Percentiles rank a stretch among this genome's conserved stretches.
phyloP scores from a whole-genome alignment of 2,888 invertebrate species.

The Melipona bicolor region DNA sequence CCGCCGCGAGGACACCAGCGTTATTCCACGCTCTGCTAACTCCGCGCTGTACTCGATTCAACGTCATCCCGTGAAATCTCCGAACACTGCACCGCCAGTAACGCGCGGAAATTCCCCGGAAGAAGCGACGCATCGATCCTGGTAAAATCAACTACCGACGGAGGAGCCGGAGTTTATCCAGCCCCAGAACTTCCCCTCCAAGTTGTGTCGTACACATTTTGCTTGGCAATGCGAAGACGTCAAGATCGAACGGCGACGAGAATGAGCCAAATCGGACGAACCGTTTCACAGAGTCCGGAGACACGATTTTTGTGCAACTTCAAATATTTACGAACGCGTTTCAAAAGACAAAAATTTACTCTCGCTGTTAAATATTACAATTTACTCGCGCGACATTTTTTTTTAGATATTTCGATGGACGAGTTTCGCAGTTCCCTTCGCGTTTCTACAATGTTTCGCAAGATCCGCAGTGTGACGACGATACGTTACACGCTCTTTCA shows the following conservation, averaged over 20 bases:
- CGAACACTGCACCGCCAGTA: neutral
- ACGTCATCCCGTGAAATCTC: neutral
- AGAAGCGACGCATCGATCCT: neutral
- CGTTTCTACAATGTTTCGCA: no score
- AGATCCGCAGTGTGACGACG: no score
- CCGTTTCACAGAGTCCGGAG: slow-evolving; percentile 7
- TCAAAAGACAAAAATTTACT: no score
- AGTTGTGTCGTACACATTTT: slow-evolving; percentile 2
- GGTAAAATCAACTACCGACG: neutral
- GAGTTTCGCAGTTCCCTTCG: no score
- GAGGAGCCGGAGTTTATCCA: slow-evolving; percentile 26
- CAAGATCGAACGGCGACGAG: neutral
- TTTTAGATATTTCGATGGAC: no score
- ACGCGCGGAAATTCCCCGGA: neutral
- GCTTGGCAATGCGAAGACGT: slow-evolving; percentile 11
- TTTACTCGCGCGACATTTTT: no score
- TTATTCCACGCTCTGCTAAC: neutral
- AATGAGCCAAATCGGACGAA: neutral
- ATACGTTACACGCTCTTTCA: no score
- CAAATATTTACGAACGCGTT: no score
- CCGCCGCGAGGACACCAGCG: neutral
- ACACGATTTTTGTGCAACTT: no score
- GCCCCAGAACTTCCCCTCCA: slow-evolving; percentile 15
- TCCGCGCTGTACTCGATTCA: neutral
- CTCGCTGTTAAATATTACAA: no score